Evolutionary conservation across 1,140 invertebrate species (phyloP), one percentile per base, ranked within the genome.

Genomic region (Eriocheir sinensis): DNA sequence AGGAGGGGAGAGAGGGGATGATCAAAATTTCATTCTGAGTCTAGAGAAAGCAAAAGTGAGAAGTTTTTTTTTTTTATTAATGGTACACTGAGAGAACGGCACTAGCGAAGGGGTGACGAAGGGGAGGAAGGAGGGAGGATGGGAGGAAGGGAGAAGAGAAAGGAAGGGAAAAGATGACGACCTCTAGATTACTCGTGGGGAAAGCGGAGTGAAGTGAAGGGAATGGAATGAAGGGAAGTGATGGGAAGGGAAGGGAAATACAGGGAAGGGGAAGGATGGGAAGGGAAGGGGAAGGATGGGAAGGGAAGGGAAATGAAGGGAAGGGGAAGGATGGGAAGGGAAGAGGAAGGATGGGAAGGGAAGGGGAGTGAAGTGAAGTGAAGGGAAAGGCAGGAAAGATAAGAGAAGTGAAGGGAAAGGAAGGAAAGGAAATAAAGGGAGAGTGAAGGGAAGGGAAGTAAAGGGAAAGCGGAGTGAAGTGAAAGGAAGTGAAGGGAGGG

Each of bases 31-130:
- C n/a, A 72, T 72, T 72, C 60, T 21, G n/a, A n/a, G n/a, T n/a
- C 27, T 72, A n/a, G 60, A n/a, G 60, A 72, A n/a, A 72, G 60
- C 60, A 72, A 72, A 72, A 72, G 60, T 72, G 60, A 72, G 27
- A 72, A 72, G 6, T 4, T n/a, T 72, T n/a, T n/a, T n/a, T 72
- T 72, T n/a, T n/a, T n/a, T 72, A 72, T 72, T 72, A 72, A 72
- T 72, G 60, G 60, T 21, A 72, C 21, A 72, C 21, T 72, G 60
- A n/a, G 27, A 21, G 3, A n/a, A n/a, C n/a, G n/a, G n/a, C n/a
- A n/a, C n/a, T n/a, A n/a, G n/a, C n/a, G n/a, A n/a, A n/a, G n/a
- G n/a, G n/a, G n/a, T n/a, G 60, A 72, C 21, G 60, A 72, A 21
- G 60, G n/a, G 21, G 21, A 21, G 60, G 60, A 72, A 8, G 60